Conservation (phyloP, 1,140 invertebrate species). For the Neodiprion virginianus region DNA sequence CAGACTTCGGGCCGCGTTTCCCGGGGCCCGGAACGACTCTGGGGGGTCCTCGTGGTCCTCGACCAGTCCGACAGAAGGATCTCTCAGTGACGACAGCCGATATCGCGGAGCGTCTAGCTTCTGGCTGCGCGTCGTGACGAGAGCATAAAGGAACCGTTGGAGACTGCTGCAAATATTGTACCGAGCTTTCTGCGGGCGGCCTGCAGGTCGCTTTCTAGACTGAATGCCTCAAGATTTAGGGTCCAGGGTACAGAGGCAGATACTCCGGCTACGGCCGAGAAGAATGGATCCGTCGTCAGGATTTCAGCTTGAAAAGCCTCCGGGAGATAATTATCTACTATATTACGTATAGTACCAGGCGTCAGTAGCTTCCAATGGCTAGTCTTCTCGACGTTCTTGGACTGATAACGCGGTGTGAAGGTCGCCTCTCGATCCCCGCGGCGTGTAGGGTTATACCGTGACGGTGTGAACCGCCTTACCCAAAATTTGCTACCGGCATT, state of each 20-base stretch:
- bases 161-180: constrained; percentile 33
- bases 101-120: constrained; percentile 5
- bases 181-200: constrained; percentile 14
- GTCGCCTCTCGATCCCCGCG: background rate
- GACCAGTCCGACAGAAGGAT: constrained; percentile 9
- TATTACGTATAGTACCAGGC: background rate
- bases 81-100: constrained; percentile 16
- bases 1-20: background rate
- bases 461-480: no score
- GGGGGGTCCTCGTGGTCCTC: constrained; percentile 18
- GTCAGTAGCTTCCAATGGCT: no score
- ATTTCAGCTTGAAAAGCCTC: background rate
- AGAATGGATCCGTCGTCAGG: background rate
- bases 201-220: background rate
- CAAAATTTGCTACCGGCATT: no score
- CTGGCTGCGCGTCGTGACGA: background rate
- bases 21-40: constrained; percentile 6
- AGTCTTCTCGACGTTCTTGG: background rate
- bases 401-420: background rate
- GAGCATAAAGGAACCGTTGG: constrained; percentile 9
- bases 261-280: background rate
- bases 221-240: background rate
- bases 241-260: background rate
- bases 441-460: no score
- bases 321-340: background rate